Evolutionary conservation across 92 coral and sea anemone species (phyloP).

Genomic region (Montipora capitata): DNA sequence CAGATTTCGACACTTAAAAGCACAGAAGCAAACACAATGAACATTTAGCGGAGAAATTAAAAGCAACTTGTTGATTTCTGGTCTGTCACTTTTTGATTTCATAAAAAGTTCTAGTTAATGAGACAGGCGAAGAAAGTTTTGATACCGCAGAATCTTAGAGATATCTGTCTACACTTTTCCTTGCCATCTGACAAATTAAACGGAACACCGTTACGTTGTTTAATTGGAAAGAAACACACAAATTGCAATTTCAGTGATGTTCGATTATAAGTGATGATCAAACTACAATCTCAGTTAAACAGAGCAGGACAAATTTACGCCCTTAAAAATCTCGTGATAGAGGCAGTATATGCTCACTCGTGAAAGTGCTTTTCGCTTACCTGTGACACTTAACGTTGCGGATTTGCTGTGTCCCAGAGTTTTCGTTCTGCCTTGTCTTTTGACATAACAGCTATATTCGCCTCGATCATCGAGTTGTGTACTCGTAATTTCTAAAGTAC

Average conservation of each 20-base stretch:
- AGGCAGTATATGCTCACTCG: background rate
- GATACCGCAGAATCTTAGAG: background rate
- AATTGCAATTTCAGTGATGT: background rate
- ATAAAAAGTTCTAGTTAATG: background rate
- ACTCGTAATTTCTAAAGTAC: constrained; percentile 63
- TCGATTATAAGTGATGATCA: background rate
- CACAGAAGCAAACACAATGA: background rate
- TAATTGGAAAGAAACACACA: background rate
- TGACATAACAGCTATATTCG: constrained; percentile 59
- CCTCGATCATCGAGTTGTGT: constrained; percentile 73
- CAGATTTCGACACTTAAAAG: background rate
- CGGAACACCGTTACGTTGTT: background rate
- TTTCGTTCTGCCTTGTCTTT: constrained; percentile 13
- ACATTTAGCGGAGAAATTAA: background rate
- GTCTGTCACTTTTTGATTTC: background rate
- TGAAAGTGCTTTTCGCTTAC: constrained; percentile 33
- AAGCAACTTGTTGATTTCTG: constrained; percentile 13
- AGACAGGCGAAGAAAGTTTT: background rate
- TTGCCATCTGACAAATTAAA: background rate
- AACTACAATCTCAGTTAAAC: too few species aligned
- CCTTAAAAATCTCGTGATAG: constrained; percentile 23
- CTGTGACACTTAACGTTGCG: constrained; percentile 56
- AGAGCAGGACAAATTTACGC: constrained; percentile 10
- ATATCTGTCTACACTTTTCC: too few species aligned
- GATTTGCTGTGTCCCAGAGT: constrained; percentile 28